phyloP scores from a whole-genome alignment of 1,140 invertebrate species.

The Meloidogyne hapla region DNA sequence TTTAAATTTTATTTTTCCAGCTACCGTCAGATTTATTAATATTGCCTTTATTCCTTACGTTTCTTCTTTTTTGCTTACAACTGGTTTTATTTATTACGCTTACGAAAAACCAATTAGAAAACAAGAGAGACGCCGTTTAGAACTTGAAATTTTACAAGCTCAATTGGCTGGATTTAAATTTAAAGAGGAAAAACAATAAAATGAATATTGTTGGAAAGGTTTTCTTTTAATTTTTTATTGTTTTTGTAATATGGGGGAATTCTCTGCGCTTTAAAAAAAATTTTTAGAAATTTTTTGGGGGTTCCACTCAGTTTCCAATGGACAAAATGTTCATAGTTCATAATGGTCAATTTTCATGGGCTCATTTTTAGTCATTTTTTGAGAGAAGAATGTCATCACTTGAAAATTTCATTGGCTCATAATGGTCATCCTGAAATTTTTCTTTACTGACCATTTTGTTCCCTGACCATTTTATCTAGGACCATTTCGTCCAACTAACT shows the following conservation, averaged over 20 bases:
- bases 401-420: too few species aligned
- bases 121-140: constrained; percentile 45
- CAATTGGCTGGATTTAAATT: constrained; percentile 50
- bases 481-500: constrained; percentile 12
- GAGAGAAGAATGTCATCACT: too few species aligned
- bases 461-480: too few species aligned
- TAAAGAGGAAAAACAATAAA: constrained; percentile 2
- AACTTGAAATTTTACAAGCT: constrained; percentile 51
- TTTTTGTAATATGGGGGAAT: too few species aligned
- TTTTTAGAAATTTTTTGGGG: too few species aligned
- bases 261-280: too few species aligned
- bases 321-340: too few species aligned
- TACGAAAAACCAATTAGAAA: constrained; percentile 48
- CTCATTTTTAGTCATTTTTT: too few species aligned
- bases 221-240: constrained; percentile 7
- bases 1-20: neutral
- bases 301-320: too few species aligned
- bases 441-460: too few species aligned
- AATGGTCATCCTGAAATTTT: too few species aligned
- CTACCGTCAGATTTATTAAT: constrained; percentile 6
- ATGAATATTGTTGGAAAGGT: neutral
- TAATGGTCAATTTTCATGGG: too few species aligned
- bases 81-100: constrained; percentile 43
- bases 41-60: neutral
- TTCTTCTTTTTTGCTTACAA: neutral